Evolutionary conservation across 2,888 invertebrate genomes (phyloP), one percentile per base, ranked within the genome.

Genomic region (Rhimphoctona megacephalus): DNA sequence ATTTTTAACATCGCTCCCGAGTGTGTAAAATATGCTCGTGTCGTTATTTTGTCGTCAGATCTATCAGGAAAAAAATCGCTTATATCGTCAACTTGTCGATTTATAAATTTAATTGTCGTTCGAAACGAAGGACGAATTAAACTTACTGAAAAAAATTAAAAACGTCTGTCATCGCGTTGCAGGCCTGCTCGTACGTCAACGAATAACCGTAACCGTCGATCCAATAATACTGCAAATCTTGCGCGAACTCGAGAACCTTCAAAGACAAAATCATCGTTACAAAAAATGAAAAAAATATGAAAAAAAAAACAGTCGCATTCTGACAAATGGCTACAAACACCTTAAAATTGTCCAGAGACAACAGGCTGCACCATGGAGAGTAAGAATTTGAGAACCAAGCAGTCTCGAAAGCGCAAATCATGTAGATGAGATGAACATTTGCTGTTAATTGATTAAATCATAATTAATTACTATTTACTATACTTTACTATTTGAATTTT

Each of bases 151-250:
- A 96, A 93, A 95, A 95, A 49, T 96, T 94, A 89, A 97, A 95
- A 95, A 97, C 96, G 91, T 97, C 96, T 85, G 95, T 95, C 81
- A 98, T 95, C 25, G 97, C 95, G 85, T 96, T 95, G 93, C 98
- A 98, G 1, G 98, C 97, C 94, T 97, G 97, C 88, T 96, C 95
- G 91, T 96, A 96, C 2, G 97, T 97, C 79, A 98, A 93, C 87
- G 96, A 95, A 91, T 96, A 95, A 17, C 97, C 98, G 91, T 98
- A 98, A 8, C 98, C 98, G 93, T 98, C 97, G 87, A 96, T 94
- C 97, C 97, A 98, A 93, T 97, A 98, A 91, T 97, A 96, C 93
- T 97, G 96, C 78, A 98, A 93, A 93, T 98, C 98, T 91, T 97
- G 96, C 46, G 95, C 95, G 92, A 97, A 98, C 94, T 98, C 98